These are phyloP conservation scores for Panulirus ornatus DNA, from an alignment of 1,140 invertebrate genomes.

Conservation along the genomic window DNA sequence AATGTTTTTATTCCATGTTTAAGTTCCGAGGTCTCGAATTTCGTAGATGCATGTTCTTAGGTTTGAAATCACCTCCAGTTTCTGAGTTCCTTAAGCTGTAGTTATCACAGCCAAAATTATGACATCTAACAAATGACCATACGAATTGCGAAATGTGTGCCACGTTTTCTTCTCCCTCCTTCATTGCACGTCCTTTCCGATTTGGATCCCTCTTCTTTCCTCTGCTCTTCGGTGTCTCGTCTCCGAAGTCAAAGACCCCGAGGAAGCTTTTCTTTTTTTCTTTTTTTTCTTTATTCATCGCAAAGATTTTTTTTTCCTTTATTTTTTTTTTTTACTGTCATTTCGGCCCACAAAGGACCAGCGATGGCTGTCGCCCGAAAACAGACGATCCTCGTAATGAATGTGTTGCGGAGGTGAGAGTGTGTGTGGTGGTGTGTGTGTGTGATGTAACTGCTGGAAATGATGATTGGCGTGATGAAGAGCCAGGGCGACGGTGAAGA, in stretches of 20 bases:
- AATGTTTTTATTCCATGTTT: no score
- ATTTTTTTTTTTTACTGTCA: no score
- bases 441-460: background rate
- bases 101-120: no score
- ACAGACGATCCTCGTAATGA: conserved; percentile 3
- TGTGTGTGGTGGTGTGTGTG: background rate
- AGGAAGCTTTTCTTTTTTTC: background rate
- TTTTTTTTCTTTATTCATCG: background rate
- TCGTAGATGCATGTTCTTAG: no score
- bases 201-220: background rate
- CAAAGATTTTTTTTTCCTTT: background rate
- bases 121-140: no score
- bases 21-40: no score
- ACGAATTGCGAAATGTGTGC: background rate
- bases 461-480: background rate
- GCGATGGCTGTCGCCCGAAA: background rate
- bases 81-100: no score
- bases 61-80: no score
- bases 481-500: background rate
- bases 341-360: no score
- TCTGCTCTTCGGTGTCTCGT: background rate
- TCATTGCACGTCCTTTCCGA: background rate
- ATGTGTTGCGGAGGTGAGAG: background rate
- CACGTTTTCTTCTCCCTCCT: background rate
- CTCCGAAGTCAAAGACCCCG: background rate